Evolutionary conservation across 2,113 vertebrate species (phyloP).

Genomic region (Microcebus lehilahytsara): DNA sequence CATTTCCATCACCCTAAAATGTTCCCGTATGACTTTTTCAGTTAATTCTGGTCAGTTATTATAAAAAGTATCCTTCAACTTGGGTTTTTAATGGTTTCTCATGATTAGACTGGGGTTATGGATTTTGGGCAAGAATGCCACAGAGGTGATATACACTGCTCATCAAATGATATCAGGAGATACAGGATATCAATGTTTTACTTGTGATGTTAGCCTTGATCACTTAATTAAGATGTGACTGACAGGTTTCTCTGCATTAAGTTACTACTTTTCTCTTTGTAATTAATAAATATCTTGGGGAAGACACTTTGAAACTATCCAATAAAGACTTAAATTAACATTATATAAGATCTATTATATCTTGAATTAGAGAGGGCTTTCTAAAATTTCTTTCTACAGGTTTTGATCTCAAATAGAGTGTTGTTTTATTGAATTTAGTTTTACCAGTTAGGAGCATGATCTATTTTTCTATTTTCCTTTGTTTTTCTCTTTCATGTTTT

Average conservation of each 20-base stretch:
- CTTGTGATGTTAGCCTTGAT: neutral
- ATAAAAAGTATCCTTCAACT: neutral
- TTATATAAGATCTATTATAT: neutral
- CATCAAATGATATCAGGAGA: neutral
- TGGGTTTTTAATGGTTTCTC: neutral
- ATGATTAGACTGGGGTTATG: neutral
- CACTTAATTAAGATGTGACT: neutral
- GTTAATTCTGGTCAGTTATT: neutral
- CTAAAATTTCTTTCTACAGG: too few species aligned
- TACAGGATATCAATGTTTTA: neutral
- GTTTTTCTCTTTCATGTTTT: slow-evolving; percentile 1
- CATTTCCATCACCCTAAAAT: neutral
- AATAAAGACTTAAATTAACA: slow-evolving; percentile 33
- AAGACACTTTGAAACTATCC: neutral
- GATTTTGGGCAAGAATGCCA: neutral
- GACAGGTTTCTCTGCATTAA: neutral
- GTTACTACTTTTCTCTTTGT: neutral
- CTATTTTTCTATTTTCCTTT: neutral
- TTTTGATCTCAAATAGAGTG: neutral
- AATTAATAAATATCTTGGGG: neutral
- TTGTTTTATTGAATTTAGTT: neutral
- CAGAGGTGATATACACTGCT: neutral
- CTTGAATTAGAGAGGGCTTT: neutral
- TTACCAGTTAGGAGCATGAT: neutral
- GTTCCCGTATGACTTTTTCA: neutral